Evolutionary conservation across 2,113 vertebrate genomes (phyloP), one percentile per base, ranked within the genome.

Genomic region (Climacteris rufus): DNA sequence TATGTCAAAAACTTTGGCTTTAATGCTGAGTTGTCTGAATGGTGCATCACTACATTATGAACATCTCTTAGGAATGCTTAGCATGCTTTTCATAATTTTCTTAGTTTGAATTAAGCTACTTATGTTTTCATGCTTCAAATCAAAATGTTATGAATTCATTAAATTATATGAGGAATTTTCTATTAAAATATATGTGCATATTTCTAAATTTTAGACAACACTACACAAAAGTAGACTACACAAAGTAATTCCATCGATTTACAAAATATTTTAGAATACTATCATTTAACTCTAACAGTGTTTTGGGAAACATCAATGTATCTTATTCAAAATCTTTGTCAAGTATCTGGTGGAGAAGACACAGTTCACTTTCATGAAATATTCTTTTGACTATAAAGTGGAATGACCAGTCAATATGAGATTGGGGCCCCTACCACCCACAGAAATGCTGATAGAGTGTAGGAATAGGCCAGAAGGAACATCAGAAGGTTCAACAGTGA

Each of bases 81-180:
- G 5, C 13, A 92, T 37, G 24, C 45, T 76, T 90, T 82, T 77
- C 42, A 31, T 64, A 75, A 57, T 76, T 78, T 90, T 87, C 70
- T 70, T 92, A 50, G n/a, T 57, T 84, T 66, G 24, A 92, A 93
- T 87, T 87, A 90, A 87, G 44, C 37, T 93, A 53, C 75, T 90
- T 84, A 89, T 1, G 6, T 80, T 83, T 95, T 75, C 11, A 31
- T 63, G 56, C 35, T 83, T 82, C 66, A 79, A 63, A 90, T 90
- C n/a, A 90, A 90, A 95, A 82, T 79, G 16, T 66, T 90, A 47
- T 83, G 53, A 42, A 63, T 69, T 79, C 30, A 71, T 79, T 71
- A 80, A 92, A 89, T 52, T 83, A 50, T 59, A 71, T 75, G 59
- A 63, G 5, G 10, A 37, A 63, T 63, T 89, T 89, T 91, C 15